These are phyloP conservation scores for Drosophila watanabei DNA, from an alignment of 1,140 invertebrate species.

Conservation along the genomic window DNA sequence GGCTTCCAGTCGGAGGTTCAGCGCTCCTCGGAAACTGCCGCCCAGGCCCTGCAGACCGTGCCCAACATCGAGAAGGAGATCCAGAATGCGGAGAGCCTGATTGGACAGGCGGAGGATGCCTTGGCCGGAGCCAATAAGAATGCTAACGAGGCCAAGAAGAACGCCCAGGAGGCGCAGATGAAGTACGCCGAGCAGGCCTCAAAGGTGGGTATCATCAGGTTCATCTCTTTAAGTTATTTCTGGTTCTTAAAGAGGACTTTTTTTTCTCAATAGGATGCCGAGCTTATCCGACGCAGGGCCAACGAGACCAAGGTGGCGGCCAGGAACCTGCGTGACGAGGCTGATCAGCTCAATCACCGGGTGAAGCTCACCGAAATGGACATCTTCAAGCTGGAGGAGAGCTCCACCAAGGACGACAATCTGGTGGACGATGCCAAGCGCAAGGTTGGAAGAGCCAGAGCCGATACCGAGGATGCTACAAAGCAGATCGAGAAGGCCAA, in stretches of 20 bases:
- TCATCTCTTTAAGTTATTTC: no score
- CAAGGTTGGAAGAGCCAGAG: constrained; percentile 95
- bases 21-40: constrained; percentile 91
- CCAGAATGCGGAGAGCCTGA: constrained; percentile 86
- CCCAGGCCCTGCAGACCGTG: constrained; percentile 91
- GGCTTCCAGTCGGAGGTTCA: constrained; percentile 96
- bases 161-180: constrained; percentile 92
- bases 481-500: constrained; percentile 93
- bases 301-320: constrained; percentile 92
- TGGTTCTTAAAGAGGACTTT: not conserved
- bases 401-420: constrained; percentile 91
- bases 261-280: constrained; percentile 88
- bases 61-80: constrained; percentile 90
- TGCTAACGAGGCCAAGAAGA: constrained; percentile 91
- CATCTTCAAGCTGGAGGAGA: constrained; percentile 90
- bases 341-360: constrained; percentile 89
- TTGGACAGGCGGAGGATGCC: constrained; percentile 89
- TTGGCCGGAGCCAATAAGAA: constrained; percentile 91
- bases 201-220: constrained; percentile 86
- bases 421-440: constrained; percentile 90
- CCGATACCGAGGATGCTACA: constrained; percentile 91
- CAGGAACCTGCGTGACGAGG: constrained; percentile 90
- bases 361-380: constrained; percentile 90
- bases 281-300: constrained; percentile 91
- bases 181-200: constrained; percentile 91